These are phyloP conservation scores for Lasius platythorax DNA, from an alignment of 2,888 invertebrate genomes.

Conservation along the genomic window DNA sequence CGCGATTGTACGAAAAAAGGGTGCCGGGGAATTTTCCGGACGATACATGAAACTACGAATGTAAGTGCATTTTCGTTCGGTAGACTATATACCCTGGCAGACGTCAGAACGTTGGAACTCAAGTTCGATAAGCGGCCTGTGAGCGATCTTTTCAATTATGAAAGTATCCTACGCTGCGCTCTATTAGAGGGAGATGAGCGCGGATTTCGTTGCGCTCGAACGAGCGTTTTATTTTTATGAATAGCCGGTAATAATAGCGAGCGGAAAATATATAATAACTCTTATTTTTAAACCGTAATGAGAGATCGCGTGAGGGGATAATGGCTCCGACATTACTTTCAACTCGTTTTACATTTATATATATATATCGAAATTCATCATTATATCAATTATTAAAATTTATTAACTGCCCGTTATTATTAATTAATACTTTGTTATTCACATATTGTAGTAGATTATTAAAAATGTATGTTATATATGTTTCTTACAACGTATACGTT, in stretches of 20 bases:
- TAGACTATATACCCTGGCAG: slow-evolving; percentile 12
- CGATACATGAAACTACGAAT: slow-evolving; percentile 69
- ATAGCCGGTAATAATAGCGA: background rate
- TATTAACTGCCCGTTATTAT: background rate
- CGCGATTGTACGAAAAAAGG: background rate
- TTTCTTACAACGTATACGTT: background rate
- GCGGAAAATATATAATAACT: background rate
- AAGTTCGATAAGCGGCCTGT: slow-evolving; percentile 27
- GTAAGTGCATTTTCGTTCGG: slow-evolving; percentile 47
- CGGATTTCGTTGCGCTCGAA: slow-evolving; percentile 3
- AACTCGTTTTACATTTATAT: background rate
- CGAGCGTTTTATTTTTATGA: slow-evolving; percentile 1
- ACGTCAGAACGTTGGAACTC: slow-evolving; percentile 32
- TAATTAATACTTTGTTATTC: background rate
- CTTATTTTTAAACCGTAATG: background rate
- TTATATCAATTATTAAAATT: background rate
- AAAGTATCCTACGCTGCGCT: slow-evolving; percentile 7
- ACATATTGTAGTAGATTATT: background rate
- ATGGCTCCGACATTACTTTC: background rate
- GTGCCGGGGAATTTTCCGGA: slow-evolving; percentile 51
- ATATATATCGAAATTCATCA: background rate
- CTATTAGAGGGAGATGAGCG: slow-evolving; percentile 24
- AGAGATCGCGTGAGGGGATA: background rate
- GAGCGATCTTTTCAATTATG: slow-evolving; percentile 42
- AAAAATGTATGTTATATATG: background rate